Base-by-base conservation (phyloP, 1,140 invertebrate species). In the Anastrepha obliqua region DNA sequence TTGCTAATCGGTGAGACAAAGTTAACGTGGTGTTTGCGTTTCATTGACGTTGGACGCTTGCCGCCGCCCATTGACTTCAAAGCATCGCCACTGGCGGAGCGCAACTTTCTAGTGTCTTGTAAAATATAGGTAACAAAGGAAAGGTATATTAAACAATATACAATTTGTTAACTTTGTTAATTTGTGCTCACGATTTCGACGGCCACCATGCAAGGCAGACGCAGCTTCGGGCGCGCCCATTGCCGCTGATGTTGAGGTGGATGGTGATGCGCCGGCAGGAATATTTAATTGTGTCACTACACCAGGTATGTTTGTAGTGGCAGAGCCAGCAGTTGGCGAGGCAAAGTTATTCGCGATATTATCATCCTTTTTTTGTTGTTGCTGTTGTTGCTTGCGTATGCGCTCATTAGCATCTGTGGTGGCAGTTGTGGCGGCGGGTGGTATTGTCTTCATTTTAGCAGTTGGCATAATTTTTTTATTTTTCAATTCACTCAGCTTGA, bases 361-460 rank as follows among this genome's bases (percentile, higher is more conserved):
- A 74, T 47, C 62, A 86, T 62, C 59, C 62, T 70, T 3, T 55
- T 64, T 62, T 62, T 88, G 87, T 64, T 89, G 29, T 65, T 39
- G 44, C 64, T 60, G 44, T 78, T 89, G 64, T 62, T 89, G 44
- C 44, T 87, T 11, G 42, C 64, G 42, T 81, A 81, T 51, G 17
- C 74, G 74, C 74, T 81, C 74, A 55, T 81, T 51, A 17, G 47
- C 74, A 42, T 81, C 65, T 87, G 86, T 87, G 88, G 60, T 89
- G 67, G 17, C 70, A 3, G 87, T 88, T 5, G 58, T 86, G 59
- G 55, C 42, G 85, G 42, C 64, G 81, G 90, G 67, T 74, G 90
- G 64, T 67, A 78, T 60, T 6, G 86, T 87, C 60, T 91, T 91
- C 42, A 89, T 85, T 65, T 90, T 91, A 42, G 85, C 55, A 15